These are phyloP conservation scores for Bimastos eiseni DNA, from an alignment of 2,888 invertebrate genomes.

Conservation along the genomic window DNA sequence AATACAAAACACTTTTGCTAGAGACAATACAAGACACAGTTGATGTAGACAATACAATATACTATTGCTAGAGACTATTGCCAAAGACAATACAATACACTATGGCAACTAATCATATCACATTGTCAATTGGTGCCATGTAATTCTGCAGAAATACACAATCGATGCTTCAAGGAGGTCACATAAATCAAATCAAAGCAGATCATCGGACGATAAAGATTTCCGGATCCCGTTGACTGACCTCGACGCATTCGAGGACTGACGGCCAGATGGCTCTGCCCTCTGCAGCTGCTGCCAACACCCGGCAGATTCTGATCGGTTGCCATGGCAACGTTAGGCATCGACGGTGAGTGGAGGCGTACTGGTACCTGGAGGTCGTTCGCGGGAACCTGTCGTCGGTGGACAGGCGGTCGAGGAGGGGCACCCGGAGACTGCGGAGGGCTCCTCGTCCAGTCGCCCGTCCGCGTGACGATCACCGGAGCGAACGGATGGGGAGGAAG, in stretches of 20 bases:
- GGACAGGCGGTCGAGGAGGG: neutral
- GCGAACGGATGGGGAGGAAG: neutral
- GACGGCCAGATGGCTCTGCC: slow-evolving; percentile 17
- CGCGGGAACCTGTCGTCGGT: neutral
- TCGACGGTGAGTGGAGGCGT: slow-evolving; percentile 16
- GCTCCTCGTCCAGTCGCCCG: neutral
- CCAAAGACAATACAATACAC: too few species aligned
- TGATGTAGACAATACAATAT: too few species aligned
- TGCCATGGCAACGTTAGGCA: slow-evolving; percentile 23
- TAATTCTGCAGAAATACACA: too few species aligned
- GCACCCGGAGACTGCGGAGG: neutral
- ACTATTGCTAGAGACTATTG: too few species aligned
- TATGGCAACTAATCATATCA: too few species aligned
- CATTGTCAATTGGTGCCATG: too few species aligned
- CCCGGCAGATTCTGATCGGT: slow-evolving; percentile 8
- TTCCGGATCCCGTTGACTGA: neutral
- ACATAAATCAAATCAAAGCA: neutral
- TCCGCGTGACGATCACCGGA: neutral
- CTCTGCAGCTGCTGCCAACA: neutral
- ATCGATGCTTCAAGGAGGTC: too few species aligned
- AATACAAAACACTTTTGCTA: too few species aligned
- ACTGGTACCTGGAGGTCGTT: neutral
- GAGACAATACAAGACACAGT: too few species aligned
- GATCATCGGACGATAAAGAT: neutral
- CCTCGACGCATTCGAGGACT: slow-evolving; percentile 22